Percentiles rank a stretch among this genome's conserved stretches.
phyloP scores from a whole-genome alignment of 2,888 invertebrate species.

The Eilema sororculum region DNA sequence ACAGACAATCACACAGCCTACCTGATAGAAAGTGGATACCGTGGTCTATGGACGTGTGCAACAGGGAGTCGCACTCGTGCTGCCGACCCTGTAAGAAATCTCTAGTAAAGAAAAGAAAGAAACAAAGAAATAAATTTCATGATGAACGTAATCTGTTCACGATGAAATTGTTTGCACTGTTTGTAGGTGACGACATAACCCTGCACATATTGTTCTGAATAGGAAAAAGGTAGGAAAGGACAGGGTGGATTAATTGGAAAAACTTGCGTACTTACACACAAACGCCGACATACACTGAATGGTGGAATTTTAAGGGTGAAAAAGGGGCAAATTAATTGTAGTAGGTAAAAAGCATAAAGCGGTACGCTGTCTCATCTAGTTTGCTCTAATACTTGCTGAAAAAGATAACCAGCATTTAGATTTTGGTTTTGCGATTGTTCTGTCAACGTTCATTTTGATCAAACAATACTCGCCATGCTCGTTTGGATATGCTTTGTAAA shows the following conservation, averaged over 20 bases:
- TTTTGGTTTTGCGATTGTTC: background rate
- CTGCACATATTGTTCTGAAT: background rate
- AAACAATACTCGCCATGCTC: conserved; percentile 6
- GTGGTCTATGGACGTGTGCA: no score
- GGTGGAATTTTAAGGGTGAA: no score
- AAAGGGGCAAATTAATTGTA: background rate
- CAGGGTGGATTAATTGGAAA: background rate
- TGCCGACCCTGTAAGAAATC: no score
- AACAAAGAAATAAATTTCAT: no score
- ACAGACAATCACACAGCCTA: no score
- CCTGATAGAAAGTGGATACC: no score
- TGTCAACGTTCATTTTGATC: background rate
- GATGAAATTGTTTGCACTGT: no score
- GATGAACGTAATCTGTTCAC: no score
- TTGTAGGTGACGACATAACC: background rate
- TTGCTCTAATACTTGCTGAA: background rate
- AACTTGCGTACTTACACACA: background rate
- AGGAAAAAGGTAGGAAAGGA: background rate
- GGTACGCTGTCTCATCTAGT: background rate
- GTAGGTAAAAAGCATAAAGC: background rate
- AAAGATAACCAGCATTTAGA: conserved; percentile 2
- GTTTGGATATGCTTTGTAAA: conserved; percentile 6
- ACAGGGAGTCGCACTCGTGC: no score
- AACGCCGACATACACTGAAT: background rate
- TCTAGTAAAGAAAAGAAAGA: no score